Percentiles rank a stretch among this genome's conserved stretches.
Conservation (phyloP, 2,113 vertebrate species). For the Carassius auratus region DNA sequence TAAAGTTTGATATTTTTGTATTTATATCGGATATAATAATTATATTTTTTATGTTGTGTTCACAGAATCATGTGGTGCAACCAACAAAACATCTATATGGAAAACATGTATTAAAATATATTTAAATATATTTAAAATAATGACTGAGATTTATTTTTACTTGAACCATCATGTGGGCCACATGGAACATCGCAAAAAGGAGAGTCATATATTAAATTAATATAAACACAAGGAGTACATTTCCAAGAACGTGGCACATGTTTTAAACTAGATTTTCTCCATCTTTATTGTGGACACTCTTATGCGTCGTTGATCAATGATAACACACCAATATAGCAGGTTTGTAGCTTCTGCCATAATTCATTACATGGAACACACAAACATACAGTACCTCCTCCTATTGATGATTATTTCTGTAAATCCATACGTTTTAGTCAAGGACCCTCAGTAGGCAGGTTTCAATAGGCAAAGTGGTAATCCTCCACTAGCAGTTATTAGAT, state of each 20-base stretch:
- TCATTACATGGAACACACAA: conserved; percentile 37
- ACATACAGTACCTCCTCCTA: conserved; percentile 31
- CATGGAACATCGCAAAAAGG: no score
- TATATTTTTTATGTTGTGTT: background rate
- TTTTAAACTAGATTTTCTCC: background rate
- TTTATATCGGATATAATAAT: no score
- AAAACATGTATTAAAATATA: no score
- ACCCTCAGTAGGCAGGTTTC: background rate
- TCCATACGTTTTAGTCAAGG: conserved; percentile 39
- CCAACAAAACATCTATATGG: background rate
- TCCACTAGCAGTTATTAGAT: conserved; percentile 24
- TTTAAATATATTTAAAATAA: no score
- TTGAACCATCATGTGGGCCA: no score
- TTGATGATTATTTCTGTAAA: conserved; percentile 46
- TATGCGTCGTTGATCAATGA: background rate
- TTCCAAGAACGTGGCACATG: background rate
- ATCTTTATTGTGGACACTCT: background rate
- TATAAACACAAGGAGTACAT: background rate
- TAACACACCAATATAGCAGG: background rate
- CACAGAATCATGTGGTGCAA: background rate
- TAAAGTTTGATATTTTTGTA: no score
- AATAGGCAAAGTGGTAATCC: background rate
- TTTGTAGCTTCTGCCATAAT: conserved; percentile 1
- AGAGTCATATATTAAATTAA: no score
- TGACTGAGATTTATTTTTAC: no score